Percentiles rank a stretch among this genome's conserved stretches.
phyloP scores from a whole-genome alignment of 2,797 vertebrate genomes.

The Zalophus californianus region DNA sequence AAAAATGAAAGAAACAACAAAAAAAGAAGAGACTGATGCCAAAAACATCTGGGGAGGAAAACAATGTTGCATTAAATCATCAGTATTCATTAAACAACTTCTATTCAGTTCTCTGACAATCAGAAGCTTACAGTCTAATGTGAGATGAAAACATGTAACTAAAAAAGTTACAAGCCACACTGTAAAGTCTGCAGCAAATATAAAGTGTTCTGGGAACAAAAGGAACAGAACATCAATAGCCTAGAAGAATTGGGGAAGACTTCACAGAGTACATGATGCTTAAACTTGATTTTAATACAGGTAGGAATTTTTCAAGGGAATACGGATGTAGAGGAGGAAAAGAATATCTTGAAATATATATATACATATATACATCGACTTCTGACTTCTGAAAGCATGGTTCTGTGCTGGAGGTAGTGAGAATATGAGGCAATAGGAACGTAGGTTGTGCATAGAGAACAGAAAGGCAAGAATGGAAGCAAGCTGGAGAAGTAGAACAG shows the following conservation, averaged over 20 bases:
- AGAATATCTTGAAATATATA: background rate
- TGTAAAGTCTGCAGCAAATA: conserved; percentile 18
- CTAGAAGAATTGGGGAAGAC: background rate
- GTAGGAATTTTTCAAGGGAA: conserved; percentile 19
- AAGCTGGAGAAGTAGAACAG: background rate
- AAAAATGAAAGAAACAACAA: background rate
- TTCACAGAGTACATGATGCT: background rate
- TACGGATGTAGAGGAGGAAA: background rate
- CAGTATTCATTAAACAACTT: conserved; percentile 17
- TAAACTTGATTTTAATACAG: conserved; percentile 22
- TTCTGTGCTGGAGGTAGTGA: background rate
- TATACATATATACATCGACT: background rate
- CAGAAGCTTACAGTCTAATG: background rate
- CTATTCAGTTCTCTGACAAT: background rate
- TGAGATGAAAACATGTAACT: conserved; percentile 11
- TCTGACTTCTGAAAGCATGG: background rate
- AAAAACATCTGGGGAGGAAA: background rate
- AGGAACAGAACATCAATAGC: background rate
- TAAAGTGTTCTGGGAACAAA: background rate
- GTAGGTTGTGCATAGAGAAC: background rate
- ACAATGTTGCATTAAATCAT: background rate
- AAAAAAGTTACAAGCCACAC: background rate
- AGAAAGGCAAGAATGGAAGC: background rate
- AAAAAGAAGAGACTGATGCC: conserved; percentile 7
- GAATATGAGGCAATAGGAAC: background rate